Base-by-base conservation (phyloP, 2,797 vertebrate species). In the Thripadectes ignobilis region DNA sequence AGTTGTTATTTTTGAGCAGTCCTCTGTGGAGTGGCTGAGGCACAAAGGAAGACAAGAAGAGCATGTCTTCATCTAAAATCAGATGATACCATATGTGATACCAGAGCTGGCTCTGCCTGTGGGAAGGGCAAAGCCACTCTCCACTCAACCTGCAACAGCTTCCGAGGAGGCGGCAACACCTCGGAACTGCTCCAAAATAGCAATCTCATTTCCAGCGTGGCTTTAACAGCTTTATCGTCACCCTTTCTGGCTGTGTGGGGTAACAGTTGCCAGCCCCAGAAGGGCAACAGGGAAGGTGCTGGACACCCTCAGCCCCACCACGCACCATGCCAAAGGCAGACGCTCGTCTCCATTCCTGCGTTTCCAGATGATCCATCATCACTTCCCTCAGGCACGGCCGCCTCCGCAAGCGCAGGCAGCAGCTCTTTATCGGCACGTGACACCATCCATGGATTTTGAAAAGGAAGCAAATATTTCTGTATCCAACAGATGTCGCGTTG, bases 381-480 rank as follows among this genome's bases (percentile, higher is more conserved):
- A 8, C 68, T 85, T 68, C 68, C 61, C 18, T 22, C 62, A 4
- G 87, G 74, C 73, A 86, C 0, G 0, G 81, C 89, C 76, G 52
- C 80, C 92, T 63, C 92, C 66, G 45, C 54, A 48, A 67, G 69
- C 17, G 10, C 81, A 80, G 77, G 73, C 92, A 77, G 84, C 61
- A 36, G 57, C 26, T 52, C 68, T 88, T 52, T 81, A 71, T 54
- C 34, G 62, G 89, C 80, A 58, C 32, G 12, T 83, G 81, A 74
- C 58, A 39, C 58, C 45, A 39, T 51, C 81, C 77, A 17, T 4
- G 8, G 54, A 16, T 86, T 87, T 91, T 38, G 95, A 69, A 89
- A 58, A 63, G 69, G 69, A 89, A 92, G 73, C 30, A 72, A 96
- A 71, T 66, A 71, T 78, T 94, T 81, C 54, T 67, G 77, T 55